Base-by-base conservation (phyloP, 2,113 vertebrate genomes). In the Phaethornis superciliosus region DNA sequence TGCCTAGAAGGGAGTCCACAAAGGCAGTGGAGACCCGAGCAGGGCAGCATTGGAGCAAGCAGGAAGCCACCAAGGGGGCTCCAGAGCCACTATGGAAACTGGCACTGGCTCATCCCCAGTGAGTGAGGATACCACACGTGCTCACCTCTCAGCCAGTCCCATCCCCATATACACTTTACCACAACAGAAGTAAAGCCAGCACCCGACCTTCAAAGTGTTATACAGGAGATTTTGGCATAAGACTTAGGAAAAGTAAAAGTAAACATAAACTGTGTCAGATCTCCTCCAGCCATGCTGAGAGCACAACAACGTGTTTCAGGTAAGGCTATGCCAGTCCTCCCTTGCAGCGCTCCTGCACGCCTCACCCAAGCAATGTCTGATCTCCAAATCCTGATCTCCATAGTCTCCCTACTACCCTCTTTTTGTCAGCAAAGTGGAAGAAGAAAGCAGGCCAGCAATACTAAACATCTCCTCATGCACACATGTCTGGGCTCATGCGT, bases 401-500 rank as follows among this genome's bases (percentile, higher is more conserved):
- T 0, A 33, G 44, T 8, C 65, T 83, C 60, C 72, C 59, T 37
- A 44, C 19, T 20, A 59, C n/a, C 42, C 35, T 32, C 37, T 42
- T 91, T 70, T 74, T 46, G 60, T 9, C 30, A 14, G 35, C 72
- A 88, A 56, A 89, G 55, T 68, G 85, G 30, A 71, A 37, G 42
- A 67, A 54, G 52, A 71, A 27, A 33, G 24, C 40, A 94, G 60
- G 52, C 49, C 71, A 51, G 30, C 27, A 52, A 47, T 7, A 17
- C 33, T 23, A 17, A 82, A 32, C 0, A 0, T 6, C 68, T 49
- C 74, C n/a, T 46, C 58, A 46, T 0, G 1, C 0, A 0, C 33
- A 47, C 7, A 4, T 0, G 0, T 17, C 69, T 5, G 9, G 63
- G 26, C 49, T 62, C 21, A 10, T 0, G 42, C 4, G 1, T 23